Conservation (phyloP, 2,113 vertebrate genomes). For the Tenebrosternarchus preto region DNA sequence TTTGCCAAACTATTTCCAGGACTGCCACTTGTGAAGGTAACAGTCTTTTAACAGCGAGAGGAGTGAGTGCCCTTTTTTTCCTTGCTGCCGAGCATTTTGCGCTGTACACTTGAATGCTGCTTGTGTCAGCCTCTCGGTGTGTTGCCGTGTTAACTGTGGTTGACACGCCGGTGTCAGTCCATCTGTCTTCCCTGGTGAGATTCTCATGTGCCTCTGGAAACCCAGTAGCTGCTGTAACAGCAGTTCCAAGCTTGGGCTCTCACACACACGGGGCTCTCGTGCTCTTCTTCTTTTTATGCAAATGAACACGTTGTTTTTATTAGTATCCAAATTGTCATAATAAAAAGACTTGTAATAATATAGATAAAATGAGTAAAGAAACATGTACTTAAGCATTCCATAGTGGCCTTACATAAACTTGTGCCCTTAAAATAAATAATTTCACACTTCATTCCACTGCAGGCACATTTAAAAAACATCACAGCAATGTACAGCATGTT, state of each 20-base stretch:
- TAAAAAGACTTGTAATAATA: not conserved
- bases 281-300: not conserved
- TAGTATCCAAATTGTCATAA: not conserved
- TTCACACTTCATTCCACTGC: not conserved
- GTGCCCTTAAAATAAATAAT: not conserved
- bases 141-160: conserved; percentile 65
- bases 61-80: conserved; percentile 66
- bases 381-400: not conserved
- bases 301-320: not conserved
- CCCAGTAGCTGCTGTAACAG: conserved; percentile 10
- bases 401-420: not conserved
- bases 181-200: conserved; percentile 60
- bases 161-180: conserved; percentile 54
- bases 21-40: conserved; percentile 77
- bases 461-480: not conserved
- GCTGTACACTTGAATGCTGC: conserved; percentile 71
- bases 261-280: not conserved
- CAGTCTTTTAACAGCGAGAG: conserved; percentile 79
- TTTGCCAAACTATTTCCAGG: conserved; percentile 69
- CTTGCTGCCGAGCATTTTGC: conserved; percentile 48
- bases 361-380: not conserved
- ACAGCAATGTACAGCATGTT: not conserved
- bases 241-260: not conserved
- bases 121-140: conserved; percentile 58
- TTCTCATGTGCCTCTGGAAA: conserved; percentile 39